A percentile compares a stretch with the other conserved stretches of the same genome.
These are phyloP conservation scores for Cephus sareptanus DNA, from an alignment of 2,888 invertebrate species.

Conservation along the genomic window DNA sequence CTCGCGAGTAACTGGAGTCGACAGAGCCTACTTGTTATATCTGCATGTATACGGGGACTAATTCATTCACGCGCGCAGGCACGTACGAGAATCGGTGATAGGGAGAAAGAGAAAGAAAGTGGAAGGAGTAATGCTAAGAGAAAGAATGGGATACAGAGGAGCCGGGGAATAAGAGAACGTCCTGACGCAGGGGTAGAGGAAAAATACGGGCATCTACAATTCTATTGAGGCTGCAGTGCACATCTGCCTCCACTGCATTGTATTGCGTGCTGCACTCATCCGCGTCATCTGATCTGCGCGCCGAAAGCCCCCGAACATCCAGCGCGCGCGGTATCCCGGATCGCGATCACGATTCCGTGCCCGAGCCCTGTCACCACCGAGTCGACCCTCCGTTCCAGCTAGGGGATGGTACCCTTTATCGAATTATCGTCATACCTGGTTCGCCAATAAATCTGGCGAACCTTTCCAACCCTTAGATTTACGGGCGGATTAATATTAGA, in stretches of 20 bases:
- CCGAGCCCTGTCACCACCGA: conserved; percentile 3
- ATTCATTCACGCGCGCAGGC: neutral
- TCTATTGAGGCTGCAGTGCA: conserved; percentile 41
- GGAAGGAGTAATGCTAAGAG: conserved; percentile 10
- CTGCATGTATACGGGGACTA: neutral
- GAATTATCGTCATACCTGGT: conserved; percentile 55
- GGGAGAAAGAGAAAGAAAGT: conserved; percentile 5
- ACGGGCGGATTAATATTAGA: conserved; percentile 50
- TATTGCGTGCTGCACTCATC: conserved; percentile 47
- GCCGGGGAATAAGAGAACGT: conserved; percentile 11
- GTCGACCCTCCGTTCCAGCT: conserved; percentile 8
- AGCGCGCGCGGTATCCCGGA: neutral
- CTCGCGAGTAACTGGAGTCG: conserved; percentile 11
- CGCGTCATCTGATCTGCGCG: conserved; percentile 46
- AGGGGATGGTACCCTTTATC: conserved; percentile 45
- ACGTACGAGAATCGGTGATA: conserved; percentile 6
- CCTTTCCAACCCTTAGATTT: conserved; percentile 41
- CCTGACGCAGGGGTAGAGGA: neutral
- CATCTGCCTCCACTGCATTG: conserved; percentile 52
- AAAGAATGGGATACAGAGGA: conserved; percentile 7
- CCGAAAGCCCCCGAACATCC: conserved; percentile 23
- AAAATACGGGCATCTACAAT: conserved; percentile 19
- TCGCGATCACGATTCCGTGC: conserved; percentile 18
- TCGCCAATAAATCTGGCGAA: conserved; percentile 51
- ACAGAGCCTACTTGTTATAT: neutral